phyloP scores from a whole-genome alignment of 2,113 vertebrate genomes.

The Pedetes capensis region DNA sequence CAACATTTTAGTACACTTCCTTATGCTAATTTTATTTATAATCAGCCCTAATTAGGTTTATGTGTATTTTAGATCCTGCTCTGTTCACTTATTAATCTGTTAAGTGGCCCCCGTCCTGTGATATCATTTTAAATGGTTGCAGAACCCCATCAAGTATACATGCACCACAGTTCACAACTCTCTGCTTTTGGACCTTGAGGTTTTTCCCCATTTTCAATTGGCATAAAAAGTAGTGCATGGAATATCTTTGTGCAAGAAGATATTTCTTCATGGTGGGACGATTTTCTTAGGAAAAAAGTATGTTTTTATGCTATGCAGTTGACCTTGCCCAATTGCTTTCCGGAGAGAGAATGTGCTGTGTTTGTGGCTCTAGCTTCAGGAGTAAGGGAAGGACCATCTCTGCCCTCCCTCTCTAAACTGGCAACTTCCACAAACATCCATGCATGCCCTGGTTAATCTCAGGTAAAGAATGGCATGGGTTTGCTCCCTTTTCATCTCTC shows the following conservation, averaged over 20 bases:
- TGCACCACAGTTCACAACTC: background rate
- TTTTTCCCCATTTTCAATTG: background rate
- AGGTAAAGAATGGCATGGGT: background rate
- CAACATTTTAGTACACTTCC: background rate
- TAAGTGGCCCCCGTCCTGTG: background rate
- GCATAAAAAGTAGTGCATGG: background rate
- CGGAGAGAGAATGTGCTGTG: background rate
- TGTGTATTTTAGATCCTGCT: background rate
- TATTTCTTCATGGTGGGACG: background rate
- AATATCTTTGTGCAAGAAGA: background rate
- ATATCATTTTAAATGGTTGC: background rate
- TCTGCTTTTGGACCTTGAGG: background rate
- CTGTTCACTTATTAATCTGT: background rate
- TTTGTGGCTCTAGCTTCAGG: background rate
- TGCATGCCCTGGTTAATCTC: background rate
- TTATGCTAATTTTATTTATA: background rate
- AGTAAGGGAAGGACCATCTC: background rate
- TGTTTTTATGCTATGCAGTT: too few relatives aligned
- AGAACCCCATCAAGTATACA: background rate
- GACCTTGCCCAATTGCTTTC: background rate
- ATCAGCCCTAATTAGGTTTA: background rate
- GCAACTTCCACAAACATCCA: background rate
- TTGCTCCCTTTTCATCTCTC: background rate
- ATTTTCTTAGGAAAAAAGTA: background rate
- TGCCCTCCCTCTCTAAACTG: background rate